These are phyloP conservation scores for Gymnoscopelus microlampas DNA, from an alignment of 2,797 vertebrate genomes.

Conservation along the genomic window DNA sequence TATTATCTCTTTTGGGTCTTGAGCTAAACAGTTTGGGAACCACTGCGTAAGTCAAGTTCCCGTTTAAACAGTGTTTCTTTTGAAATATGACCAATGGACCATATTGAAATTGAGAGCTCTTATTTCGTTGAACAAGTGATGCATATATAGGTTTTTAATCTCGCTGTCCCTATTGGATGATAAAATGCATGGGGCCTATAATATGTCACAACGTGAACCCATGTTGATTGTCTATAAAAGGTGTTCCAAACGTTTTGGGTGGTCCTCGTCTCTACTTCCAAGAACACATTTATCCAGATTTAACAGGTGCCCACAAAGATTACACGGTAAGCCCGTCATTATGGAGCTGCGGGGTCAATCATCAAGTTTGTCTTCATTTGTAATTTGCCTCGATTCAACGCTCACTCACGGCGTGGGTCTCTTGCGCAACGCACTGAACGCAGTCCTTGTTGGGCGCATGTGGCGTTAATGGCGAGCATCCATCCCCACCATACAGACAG, in stretches of 20 bases:
- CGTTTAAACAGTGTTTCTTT: no score
- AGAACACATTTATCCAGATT: neutral
- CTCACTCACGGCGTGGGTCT: conserved; percentile 32
- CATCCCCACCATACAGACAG: conserved; percentile 2
- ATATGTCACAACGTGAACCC: no score
- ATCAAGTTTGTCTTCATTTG: conserved; percentile 18
- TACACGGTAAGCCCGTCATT: conserved; percentile 1
- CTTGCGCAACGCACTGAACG: conserved; percentile 26
- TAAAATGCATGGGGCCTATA: no score
- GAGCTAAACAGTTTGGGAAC: no score
- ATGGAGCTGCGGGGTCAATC: conserved; percentile 11
- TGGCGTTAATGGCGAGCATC: conserved; percentile 41
- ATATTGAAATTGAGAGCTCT: no score
- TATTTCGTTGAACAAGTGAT: no score
- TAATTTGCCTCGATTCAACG: conserved; percentile 64
- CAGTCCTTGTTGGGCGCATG: conserved; percentile 16
- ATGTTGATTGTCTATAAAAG: no score
- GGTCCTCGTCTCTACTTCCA: conserved; percentile 18
- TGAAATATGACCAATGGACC: no score
- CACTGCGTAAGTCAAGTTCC: no score
- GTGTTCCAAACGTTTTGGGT: conserved; percentile 11
- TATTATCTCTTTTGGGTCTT: no score
- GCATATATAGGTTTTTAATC: no score
- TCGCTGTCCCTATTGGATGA: no score
- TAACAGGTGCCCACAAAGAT: conserved; percentile 26